A percentile compares a stretch with the other conserved stretches of the same genome.
phyloP scores from a whole-genome alignment of 2,888 invertebrate species.

The Octodonta nipae region DNA sequence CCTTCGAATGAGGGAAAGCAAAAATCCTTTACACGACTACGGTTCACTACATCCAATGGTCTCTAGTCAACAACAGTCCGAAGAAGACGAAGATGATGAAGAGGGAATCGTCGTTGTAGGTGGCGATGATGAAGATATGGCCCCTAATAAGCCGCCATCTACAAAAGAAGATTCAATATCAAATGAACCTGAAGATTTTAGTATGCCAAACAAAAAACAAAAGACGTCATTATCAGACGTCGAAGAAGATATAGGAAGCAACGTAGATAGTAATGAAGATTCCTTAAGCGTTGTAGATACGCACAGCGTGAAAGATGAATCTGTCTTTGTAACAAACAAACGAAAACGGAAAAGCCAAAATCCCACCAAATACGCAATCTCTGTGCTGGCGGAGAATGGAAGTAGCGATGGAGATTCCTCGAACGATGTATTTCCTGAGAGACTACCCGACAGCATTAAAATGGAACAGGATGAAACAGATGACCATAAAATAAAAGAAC shows the following conservation, averaged over 20 bases:
- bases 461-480: constrained; percentile 16
- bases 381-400: constrained; percentile 41
- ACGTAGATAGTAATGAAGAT: constrained; percentile 53
- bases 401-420: constrained; percentile 48
- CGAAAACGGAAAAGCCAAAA: constrained; percentile 81
- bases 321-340: constrained; percentile 48
- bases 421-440: constrained; percentile 37
- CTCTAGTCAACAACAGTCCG: constrained; percentile 25
- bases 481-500: constrained; percentile 10
- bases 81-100: constrained; percentile 60
- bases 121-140: constrained; percentile 38
- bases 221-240: constrained; percentile 43
- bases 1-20: constrained; percentile 37
- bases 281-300: constrained; percentile 43
- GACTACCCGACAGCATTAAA: too few species aligned
- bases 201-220: constrained; percentile 50
- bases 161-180: constrained; percentile 27
- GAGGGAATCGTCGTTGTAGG: constrained; percentile 67
- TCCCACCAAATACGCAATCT: constrained; percentile 65
- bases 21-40: constrained; percentile 24
- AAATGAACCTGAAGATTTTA: constrained; percentile 57
- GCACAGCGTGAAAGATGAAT: constrained; percentile 43
- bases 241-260: constrained; percentile 44
- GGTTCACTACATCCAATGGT: constrained; percentile 24
- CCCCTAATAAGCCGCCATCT: constrained; percentile 29